Evolutionary conservation across 2,888 invertebrate species (phyloP).

Genomic region (Sinopyrophorus schimmeli): DNA sequence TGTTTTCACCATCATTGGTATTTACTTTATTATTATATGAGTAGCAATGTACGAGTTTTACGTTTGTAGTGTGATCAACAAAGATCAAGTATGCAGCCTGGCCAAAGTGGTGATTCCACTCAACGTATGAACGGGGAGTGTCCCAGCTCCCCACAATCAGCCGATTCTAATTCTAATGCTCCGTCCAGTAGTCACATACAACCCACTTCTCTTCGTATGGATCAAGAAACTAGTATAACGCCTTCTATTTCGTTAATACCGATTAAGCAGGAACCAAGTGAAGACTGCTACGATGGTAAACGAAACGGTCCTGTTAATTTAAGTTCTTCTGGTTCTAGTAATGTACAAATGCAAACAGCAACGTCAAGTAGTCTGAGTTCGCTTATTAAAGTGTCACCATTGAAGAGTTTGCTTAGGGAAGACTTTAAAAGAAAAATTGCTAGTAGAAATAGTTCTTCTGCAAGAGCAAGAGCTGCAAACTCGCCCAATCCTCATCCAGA

Average conservation of each 20-base stretch:
- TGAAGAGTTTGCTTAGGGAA: conserved; percentile 82
- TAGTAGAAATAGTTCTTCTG: conserved; percentile 62
- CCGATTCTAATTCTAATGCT: conserved; percentile 74
- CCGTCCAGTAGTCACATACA: conserved; percentile 70
- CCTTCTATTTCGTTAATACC: conserved; percentile 86
- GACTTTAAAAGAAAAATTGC: conserved; percentile 81
- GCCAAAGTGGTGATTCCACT: conserved; percentile 51
- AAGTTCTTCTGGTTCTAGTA: conserved; percentile 47
- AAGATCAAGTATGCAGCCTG: conserved; percentile 45
- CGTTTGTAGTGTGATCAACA: conserved; percentile 47
- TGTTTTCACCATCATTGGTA: conserved; percentile 62
- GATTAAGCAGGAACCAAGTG: conserved; percentile 71
- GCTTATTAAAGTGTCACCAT: conserved; percentile 80
- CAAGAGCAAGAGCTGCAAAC: conserved; percentile 52
- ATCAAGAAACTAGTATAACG: conserved; percentile 67
- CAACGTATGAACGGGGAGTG: conserved; percentile 69
- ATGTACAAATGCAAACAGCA: conserved; percentile 56
- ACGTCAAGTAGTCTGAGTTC: conserved; percentile 75
- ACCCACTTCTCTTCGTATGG: conserved; percentile 51
- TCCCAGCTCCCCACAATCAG: conserved; percentile 79
- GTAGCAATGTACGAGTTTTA: conserved; percentile 17
- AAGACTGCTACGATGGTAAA: conserved; percentile 56
- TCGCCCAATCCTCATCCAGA: conserved; percentile 55
- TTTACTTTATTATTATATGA: no score
- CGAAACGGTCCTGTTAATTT: conserved; percentile 52